These are phyloP conservation scores for Sebastes kiyomatsui DNA, from an alignment of 2,797 vertebrate genomes.

Conservation along the genomic window DNA sequence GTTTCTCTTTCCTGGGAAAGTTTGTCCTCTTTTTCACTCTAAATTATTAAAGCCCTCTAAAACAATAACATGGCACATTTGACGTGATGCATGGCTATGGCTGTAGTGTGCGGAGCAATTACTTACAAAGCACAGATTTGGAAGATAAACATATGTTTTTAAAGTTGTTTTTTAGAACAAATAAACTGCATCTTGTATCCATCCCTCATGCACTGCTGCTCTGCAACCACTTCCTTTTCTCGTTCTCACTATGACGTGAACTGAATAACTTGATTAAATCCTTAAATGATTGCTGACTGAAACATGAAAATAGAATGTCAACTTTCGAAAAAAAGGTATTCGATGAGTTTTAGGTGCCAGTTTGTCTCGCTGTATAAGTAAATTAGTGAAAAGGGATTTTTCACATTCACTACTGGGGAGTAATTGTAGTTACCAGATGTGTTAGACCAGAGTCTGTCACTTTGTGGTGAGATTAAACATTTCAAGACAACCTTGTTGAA, in stretches of 20 bases:
- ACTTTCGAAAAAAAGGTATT: not conserved
- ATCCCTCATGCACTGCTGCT: not conserved
- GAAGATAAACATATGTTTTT: conserved; percentile 8
- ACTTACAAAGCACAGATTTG: conserved; percentile 29
- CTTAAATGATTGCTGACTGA: not conserved
- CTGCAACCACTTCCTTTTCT: conserved; percentile 11
- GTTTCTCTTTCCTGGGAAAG: not conserved
- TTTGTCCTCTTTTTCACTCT: conserved; percentile 13
- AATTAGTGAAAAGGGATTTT: not conserved
- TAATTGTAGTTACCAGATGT: not conserved
- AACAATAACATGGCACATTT: not conserved
- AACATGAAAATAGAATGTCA: not conserved
- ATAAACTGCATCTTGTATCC: not conserved
- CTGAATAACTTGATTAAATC: not conserved
- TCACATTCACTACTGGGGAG: not conserved
- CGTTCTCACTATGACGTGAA: not conserved
- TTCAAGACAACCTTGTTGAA: not conserved
- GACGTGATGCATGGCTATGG: conserved; percentile 10
- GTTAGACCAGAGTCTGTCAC: conserved; percentile 4
- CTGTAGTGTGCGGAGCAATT: conserved; percentile 1
- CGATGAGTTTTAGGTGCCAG: not conserved
- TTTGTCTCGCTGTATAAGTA: not conserved
- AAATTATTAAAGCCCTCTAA: conserved; percentile 19
- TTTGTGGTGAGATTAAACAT: conserved; percentile 5
- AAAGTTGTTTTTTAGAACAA: conserved; percentile 4